These are phyloP conservation scores for Rhinoderma darwinii DNA, from an alignment of 2,113 vertebrate genomes.

Conservation along the genomic window DNA sequence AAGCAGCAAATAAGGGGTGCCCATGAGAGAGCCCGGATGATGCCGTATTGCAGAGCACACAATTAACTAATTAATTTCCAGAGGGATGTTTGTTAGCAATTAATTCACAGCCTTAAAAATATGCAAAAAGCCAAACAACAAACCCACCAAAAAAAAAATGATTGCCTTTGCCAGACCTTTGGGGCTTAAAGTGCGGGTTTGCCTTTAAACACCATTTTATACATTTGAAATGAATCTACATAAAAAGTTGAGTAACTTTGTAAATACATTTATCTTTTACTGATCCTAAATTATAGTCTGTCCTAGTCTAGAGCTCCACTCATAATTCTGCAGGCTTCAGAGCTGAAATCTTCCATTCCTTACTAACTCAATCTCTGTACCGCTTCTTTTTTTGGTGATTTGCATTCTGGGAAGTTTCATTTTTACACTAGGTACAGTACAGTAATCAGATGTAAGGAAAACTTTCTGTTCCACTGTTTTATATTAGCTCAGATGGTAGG, in stretches of 20 bases:
- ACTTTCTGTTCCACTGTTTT: too few relatives aligned
- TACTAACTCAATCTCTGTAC: background rate
- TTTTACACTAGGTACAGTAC: too few relatives aligned
- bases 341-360: background rate
- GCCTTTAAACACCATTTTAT: background rate
- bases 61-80: slow-evolving; percentile 7
- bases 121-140: background rate
- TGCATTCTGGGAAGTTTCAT: too few relatives aligned
- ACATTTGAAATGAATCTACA: background rate
- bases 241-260: background rate
- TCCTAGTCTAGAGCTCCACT: background rate
- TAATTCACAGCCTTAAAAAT: background rate
- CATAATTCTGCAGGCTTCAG: background rate
- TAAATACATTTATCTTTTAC: background rate
- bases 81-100: slow-evolving; percentile 5
- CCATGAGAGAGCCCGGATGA: background rate
- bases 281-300: background rate
- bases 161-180: background rate
- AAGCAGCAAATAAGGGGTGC: background rate
- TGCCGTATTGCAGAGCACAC: background rate
- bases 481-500: too few relatives aligned
- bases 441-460: too few relatives aligned
- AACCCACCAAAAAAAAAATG: background rate
- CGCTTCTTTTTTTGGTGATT: too few relatives aligned
- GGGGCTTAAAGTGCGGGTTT: background rate